phyloP scores from a whole-genome alignment of 2,888 invertebrate species.

The Meloe dianella region DNA sequence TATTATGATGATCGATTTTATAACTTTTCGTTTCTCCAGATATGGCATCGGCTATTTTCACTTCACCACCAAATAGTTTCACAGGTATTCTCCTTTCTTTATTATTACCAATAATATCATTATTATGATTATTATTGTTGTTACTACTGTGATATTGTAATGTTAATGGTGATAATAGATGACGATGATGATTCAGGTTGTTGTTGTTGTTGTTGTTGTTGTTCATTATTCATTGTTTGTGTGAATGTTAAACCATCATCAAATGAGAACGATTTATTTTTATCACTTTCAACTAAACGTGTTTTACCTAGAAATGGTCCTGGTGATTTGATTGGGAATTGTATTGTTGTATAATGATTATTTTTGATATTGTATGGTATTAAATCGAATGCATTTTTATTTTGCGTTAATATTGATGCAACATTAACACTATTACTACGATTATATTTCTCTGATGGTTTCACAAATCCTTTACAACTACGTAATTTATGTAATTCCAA shows the following conservation, averaged over 20 bases:
- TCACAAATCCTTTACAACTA: constrained; percentile 73
- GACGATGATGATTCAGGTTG: constrained; percentile 36
- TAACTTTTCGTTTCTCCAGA: constrained; percentile 70
- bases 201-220: constrained; percentile 32
- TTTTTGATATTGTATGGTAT: constrained; percentile 48
- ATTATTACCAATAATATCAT: constrained; percentile 36
- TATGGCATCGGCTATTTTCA: constrained; percentile 71
- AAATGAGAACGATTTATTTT: constrained; percentile 58
- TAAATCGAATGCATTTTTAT: constrained; percentile 58
- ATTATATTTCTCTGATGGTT: constrained; percentile 55
- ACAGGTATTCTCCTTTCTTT: constrained; percentile 55
- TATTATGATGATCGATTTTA: constrained; percentile 50
- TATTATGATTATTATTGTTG: background rate
- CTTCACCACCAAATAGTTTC: constrained; percentile 81
- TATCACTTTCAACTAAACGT: constrained; percentile 71
- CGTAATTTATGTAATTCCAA: constrained; percentile 80
- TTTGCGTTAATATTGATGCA: constrained; percentile 58
- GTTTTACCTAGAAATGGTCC: constrained; percentile 84
- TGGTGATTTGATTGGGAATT: constrained; percentile 75
- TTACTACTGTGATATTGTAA: constrained; percentile 32
- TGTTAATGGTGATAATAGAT: constrained; percentile 49
- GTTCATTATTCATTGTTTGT: constrained; percentile 19
- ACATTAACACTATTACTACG: constrained; percentile 60
- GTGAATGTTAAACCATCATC: constrained; percentile 50
- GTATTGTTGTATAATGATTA: constrained; percentile 47